Evolutionary conservation across 2,888 invertebrate genomes (phyloP).

Genomic region (Aethes cnicana): DNA sequence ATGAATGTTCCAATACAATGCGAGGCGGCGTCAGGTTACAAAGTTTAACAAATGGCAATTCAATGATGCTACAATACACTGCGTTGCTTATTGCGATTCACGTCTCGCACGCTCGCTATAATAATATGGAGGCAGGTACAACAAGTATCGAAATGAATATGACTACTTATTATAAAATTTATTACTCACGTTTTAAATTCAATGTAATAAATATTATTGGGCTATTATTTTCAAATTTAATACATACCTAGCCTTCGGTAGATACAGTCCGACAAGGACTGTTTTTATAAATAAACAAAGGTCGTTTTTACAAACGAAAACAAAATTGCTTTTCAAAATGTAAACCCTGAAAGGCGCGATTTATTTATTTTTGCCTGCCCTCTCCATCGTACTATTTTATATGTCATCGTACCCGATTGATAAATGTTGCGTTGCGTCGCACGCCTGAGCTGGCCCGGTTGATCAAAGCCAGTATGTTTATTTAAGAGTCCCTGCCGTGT

Average conservation of each 20-base stretch:
- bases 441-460: slow-evolving; percentile 11
- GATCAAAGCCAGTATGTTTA: slow-evolving; percentile 13
- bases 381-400: not conserved
- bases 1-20: slow-evolving; percentile 10
- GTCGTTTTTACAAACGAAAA: too few relatives aligned
- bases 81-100: slow-evolving; percentile 16
- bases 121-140: not conserved
- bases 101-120: not conserved
- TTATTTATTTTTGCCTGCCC: not conserved
- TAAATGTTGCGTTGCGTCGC: not conserved
- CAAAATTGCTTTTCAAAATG: too few relatives aligned
- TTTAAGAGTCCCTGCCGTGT: slow-evolving; percentile 3
- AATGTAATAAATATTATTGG: too few relatives aligned
- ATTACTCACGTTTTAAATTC: too few relatives aligned
- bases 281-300: too few relatives aligned
- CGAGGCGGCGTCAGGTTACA: not conserved
- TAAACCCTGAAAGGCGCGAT: too few relatives aligned
- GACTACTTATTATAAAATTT: too few relatives aligned
- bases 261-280: too few relatives aligned
- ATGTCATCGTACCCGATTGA: not conserved
- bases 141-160: not conserved
- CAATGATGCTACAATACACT: slow-evolving; percentile 2
- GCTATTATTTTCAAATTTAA: too few relatives aligned
- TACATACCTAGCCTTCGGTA: too few relatives aligned
- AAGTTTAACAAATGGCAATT: slow-evolving; percentile 23